Evolutionary conservation across 2,888 invertebrate species (phyloP), one percentile per base, ranked within the genome.

Genomic region (Rhagonycha lutea): DNA sequence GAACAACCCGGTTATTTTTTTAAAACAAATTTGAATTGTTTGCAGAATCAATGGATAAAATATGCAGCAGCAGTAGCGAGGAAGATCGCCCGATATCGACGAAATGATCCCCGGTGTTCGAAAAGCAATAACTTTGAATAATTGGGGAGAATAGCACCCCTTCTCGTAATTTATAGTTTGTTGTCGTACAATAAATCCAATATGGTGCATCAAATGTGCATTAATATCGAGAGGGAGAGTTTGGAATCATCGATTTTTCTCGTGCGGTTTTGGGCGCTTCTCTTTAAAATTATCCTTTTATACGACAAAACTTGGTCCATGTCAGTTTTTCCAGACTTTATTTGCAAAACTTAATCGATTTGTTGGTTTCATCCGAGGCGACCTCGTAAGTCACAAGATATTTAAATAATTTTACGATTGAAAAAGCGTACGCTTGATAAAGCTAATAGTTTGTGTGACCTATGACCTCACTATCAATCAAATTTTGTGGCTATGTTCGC

Each of bases 151-250:
- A 24, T 7, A 5, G 63, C 65, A 65, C 71, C 29, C 71, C 63
- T 70, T 26, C 47, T 29, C 10, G 29, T 70, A 65, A 72, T 72
- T 72, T 72, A 72, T 65, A 18, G 65, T 67, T 23, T 72, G 65
- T 72, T 67, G 32, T 67, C 63, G 47, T 72, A 63, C 24, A 65
- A 67, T 72, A 72, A 60, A 72, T 72, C 65, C 65, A 60, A 67
- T 60, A 67, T 70, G 47, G 71, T 72, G 71, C 71, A 67, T 67
- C 70, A 60, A 72, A 72, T 24, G 24, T 72, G 71, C 71, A 72
- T 72, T 67, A 72, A 63, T 67, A 24, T 24, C 12, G 26, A 65
- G 63, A 65, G 63, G 26, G 63, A 26, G 24, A 47, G n/a, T 47
- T 47, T 1, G 47, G 47, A 2, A n/a, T 47, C n/a, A 47, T 47